Evolutionary conservation across 2,113 vertebrate genomes (phyloP).

Genomic region (Aphelocoma coerulescens): DNA sequence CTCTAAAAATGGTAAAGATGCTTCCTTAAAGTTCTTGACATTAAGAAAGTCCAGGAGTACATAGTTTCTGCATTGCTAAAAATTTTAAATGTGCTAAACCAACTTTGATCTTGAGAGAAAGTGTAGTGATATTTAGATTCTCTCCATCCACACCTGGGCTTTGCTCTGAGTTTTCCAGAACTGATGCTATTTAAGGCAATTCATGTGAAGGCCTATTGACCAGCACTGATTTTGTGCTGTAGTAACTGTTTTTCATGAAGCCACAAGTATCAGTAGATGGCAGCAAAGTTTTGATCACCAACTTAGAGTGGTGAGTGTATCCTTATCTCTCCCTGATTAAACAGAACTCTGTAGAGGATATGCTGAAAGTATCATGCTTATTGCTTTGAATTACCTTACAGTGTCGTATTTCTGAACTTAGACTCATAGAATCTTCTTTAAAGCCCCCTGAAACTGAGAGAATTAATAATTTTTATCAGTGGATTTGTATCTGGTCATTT

Average conservation of each 20-base stretch:
- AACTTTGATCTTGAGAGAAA: background rate
- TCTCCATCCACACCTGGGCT: background rate
- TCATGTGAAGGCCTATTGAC: background rate
- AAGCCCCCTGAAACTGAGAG: background rate
- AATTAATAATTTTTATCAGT: background rate
- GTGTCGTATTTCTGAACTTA: background rate
- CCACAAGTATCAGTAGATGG: constrained; percentile 18
- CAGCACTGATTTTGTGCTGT: background rate
- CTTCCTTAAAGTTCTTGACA: background rate
- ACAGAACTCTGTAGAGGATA: background rate
- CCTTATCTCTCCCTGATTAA: background rate
- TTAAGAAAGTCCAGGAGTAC: background rate
- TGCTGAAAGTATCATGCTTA: background rate
- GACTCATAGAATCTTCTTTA: background rate
- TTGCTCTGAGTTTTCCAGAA: background rate
- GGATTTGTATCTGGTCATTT: background rate
- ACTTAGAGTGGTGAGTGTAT: rapidly evolving
- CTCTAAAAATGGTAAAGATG: background rate
- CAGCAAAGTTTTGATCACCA: background rate
- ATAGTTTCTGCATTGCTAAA: background rate
- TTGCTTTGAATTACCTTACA: background rate
- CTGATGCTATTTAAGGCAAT: background rate
- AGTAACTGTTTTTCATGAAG: background rate
- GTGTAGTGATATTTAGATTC: background rate
- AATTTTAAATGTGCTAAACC: background rate